Base-by-base conservation (phyloP, 2,888 invertebrate species). In the Leucoptera coffeella region DNA sequence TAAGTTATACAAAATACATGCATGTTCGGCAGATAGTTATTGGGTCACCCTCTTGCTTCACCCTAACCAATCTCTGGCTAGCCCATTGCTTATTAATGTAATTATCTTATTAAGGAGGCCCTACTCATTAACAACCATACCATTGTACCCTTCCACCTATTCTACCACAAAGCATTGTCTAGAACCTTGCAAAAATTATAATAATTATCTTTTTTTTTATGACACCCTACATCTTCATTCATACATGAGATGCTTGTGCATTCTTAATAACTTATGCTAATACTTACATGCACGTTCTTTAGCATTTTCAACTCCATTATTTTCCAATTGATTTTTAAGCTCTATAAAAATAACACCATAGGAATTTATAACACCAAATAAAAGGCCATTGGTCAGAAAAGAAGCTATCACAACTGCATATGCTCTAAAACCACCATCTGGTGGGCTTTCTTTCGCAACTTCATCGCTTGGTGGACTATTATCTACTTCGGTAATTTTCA, bases 331-430 rank as follows among this genome's bases (percentile, higher is more conserved):
- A 26, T 76, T 72, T 39, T 76, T 73, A 23, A 91, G 73, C 35
- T 81, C 77, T 5, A 75, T 71, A 48, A 85, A 87, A 35, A 92
- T 74, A 14, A 90, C 80, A 37, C 91, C 85, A 49, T 85, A 91
- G 0, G 86, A 85, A 64, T 94, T 94, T 44, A 94, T 90, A 23
- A 90, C 80, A 24, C 93, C 90, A 55, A 93, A 92, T 27, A 94
- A 72, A 26, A 92, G 80, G 4, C 93, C 93, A 56, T 94, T 93
- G 43, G 86, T 86, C 30, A 90, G 67, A 54, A 93, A 90, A 30
- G 92, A 89, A 22, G 82, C 88, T 22, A 89, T 41, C 75, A 91
- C 77, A 10, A 93, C 82, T 32, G 82, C 57, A 79, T 86, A 89
- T 1, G 89, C 91, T 41, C 86, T 74, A 9, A 77, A 37, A 0